Conservation (phyloP, 2,888 invertebrate species). For the Heliconius erato region DNA sequence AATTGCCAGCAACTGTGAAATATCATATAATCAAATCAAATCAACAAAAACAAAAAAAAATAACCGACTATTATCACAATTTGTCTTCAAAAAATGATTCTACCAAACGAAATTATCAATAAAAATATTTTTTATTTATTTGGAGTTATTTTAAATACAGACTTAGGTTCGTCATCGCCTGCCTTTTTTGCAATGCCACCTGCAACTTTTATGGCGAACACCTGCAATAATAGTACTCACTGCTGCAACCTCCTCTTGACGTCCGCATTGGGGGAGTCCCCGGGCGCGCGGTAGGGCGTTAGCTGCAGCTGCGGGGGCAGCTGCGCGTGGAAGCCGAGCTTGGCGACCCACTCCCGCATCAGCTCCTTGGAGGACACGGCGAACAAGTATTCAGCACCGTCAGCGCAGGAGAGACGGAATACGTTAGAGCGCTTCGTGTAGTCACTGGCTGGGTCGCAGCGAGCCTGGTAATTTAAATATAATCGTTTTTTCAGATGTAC, state of each 20-base stretch:
- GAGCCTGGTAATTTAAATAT: slow-evolving; percentile 83
- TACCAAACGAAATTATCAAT: no score
- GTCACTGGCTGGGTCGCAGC: slow-evolving; percentile 94
- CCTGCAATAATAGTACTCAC: slow-evolving; percentile 58
- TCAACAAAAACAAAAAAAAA: no score
- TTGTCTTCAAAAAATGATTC: no score
- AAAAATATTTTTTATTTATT: no score
- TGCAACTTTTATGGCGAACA: no score
- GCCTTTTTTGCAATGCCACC: no score
- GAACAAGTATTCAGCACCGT: slow-evolving; percentile 97
- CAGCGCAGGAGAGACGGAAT: slow-evolving; percentile 93
- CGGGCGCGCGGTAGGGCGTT: slow-evolving; percentile 89
- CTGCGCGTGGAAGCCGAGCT: slow-evolving; percentile 96
- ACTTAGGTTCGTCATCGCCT: no score
- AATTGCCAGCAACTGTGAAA: background rate
- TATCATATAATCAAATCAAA: no score
- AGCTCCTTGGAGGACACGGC: slow-evolving; percentile 90
- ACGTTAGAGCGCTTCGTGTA: slow-evolving; percentile 98
- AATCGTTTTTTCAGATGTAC: no score
- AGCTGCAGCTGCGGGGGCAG: slow-evolving; percentile 96
- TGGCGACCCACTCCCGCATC: slow-evolving; percentile 96
- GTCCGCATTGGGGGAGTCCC: slow-evolving; percentile 81
- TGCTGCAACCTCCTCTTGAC: slow-evolving; percentile 70
- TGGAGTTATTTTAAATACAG: no score
- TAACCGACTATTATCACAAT: no score